Base-by-base conservation (phyloP, 1,140 invertebrate genomes). In the Diorhabda sublineata region DNA sequence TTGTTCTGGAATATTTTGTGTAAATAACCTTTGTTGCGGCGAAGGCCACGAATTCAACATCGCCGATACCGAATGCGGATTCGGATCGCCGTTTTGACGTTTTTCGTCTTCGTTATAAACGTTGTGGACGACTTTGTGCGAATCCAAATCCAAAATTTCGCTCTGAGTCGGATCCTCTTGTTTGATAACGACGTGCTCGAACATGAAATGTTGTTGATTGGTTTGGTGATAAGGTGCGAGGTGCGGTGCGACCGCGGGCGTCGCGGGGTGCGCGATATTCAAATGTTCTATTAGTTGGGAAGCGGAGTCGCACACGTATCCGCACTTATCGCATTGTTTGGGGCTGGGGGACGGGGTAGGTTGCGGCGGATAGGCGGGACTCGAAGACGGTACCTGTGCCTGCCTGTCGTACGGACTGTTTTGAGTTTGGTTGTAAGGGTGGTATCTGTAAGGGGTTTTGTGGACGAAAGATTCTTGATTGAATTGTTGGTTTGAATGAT, bases 131-230 rank as follows among this genome's bases (percentile, higher is more conserved):
- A 95, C 92, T 81, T 94, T 94, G 74, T 95, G 92, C 0, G 92
- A 94, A 79, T 95, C 93, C 64, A 96, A 82, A 80, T 96, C 93
- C 47, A 96, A 83, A 68, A 96, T 91, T 75, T 95, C 92, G 2
- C 91, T 89, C 74, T 89, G 89, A 42, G 87, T 85, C 72, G 88
- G 88, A 69, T 89, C 80, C 71, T 88, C 87, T 0, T 80, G 66
- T 75, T 89, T 89, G 3, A 74, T 66, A 9, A 78, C 65, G 5
- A 79, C 78, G 62, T 78, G 76, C 3, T 70, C 71, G 47, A 85
- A 80, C 78, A 85, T 83, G 79, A 76, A 84, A 71, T 81, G 84
- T 71, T 63, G 82, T 71, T 63, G 82, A 75, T 74, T 80, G 70
- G 59, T 79, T 71, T 60, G 79, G 26, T 26, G 26, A 60, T 64